Percentiles rank a stretch among this genome's conserved stretches.
Conservation (phyloP, 2,797 vertebrate species). For the Hippopotamyrus pictus region DNA sequence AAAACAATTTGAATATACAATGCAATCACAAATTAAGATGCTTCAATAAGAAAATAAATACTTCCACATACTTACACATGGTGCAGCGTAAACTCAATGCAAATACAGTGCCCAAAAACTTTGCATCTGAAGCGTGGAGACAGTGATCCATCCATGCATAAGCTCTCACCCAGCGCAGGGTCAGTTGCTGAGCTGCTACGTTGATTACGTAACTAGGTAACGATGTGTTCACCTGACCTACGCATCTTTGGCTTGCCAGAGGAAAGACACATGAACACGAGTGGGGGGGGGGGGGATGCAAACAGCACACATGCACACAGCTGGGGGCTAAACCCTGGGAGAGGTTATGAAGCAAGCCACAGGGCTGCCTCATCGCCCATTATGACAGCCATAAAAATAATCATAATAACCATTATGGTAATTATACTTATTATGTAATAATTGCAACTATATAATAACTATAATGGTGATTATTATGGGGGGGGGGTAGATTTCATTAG, state of each 20-base stretch:
- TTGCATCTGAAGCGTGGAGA: neutral
- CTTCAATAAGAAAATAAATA: neutral
- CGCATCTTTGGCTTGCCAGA: neutral
- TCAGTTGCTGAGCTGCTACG: neutral
- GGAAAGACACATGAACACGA: neutral
- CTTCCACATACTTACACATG: neutral
- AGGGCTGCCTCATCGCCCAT: neutral
- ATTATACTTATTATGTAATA: constrained; percentile 6
- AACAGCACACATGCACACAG: neutral
- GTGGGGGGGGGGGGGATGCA: neutral
- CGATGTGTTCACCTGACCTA: neutral
- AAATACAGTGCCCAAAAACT: neutral
- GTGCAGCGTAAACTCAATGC: neutral
- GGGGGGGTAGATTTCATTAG: neutral
- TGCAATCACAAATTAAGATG: neutral
- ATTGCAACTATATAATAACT: neutral
- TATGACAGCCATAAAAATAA: neutral
- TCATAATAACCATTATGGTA: neutral
- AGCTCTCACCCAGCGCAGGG: neutral
- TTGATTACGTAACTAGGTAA: neutral
- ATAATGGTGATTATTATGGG: neutral
- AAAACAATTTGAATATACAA: neutral
- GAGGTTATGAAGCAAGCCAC: neutral
- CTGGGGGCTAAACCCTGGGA: neutral
- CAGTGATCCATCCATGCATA: neutral